phyloP scores from a whole-genome alignment of 2,888 invertebrate genomes.

The Cecidostiba fungosa region DNA sequence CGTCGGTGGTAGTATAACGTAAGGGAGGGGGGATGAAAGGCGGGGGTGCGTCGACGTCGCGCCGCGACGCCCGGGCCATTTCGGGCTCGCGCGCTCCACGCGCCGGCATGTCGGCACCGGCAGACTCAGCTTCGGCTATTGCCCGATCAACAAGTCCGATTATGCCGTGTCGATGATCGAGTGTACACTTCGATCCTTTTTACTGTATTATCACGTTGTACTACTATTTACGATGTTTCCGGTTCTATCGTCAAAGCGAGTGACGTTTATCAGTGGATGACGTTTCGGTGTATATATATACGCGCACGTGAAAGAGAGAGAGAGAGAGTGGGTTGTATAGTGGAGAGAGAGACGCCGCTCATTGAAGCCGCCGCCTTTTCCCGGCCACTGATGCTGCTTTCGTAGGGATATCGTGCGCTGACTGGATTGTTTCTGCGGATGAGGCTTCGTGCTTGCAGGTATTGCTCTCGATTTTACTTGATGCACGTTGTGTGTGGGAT shows the following conservation, averaged over 20 bases:
- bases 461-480: neutral
- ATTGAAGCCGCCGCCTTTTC: slow-evolving; percentile 11
- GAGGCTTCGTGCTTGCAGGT: neutral
- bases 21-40: slow-evolving; percentile 39
- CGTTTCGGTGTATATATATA: no score
- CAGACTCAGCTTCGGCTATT: neutral
- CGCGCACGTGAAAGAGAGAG: neutral
- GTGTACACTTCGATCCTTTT: neutral
- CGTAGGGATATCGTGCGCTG: neutral
- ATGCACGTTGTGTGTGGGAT: no score
- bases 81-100: slow-evolving; percentile 72
- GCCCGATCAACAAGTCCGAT: slow-evolving; percentile 21
- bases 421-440: neutral
- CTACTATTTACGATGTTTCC: no score
- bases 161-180: neutral
- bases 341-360: neutral
- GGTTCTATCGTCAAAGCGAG: no score
- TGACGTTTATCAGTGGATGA: no score
- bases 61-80: slow-evolving; percentile 77
- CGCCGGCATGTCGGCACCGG: slow-evolving; percentile 75
- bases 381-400: neutral
- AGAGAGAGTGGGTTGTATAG: neutral
- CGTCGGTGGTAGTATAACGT: neutral
- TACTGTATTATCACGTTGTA: neutral
- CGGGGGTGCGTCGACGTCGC: slow-evolving; percentile 76